These are phyloP conservation scores for Bettongia penicillata DNA, from an alignment of 2,113 vertebrate species.

Conservation along the genomic window DNA sequence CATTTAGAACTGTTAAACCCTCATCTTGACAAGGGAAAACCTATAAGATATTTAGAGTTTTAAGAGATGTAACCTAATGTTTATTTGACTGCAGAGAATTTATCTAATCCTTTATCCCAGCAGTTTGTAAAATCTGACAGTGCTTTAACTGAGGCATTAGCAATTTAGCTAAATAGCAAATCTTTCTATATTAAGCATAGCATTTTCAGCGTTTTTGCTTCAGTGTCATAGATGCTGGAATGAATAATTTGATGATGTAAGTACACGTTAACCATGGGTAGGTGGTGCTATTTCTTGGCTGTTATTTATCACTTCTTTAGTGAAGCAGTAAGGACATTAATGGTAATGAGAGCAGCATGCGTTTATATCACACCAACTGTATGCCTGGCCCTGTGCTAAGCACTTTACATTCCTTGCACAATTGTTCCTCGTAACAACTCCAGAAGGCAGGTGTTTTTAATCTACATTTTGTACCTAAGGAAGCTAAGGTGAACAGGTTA, in stretches of 20 bases:
- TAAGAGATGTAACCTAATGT: not conserved
- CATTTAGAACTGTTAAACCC: not conserved
- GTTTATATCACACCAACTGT: not conserved
- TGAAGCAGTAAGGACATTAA: not conserved
- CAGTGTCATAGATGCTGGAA: not conserved
- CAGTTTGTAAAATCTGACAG: slow-evolving; percentile 47
- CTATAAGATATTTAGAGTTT: not conserved
- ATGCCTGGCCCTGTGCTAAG: too few relatives aligned
- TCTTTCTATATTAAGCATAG: not conserved
- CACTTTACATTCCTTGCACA: too few relatives aligned
- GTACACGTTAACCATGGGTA: not conserved
- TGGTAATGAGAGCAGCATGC: not conserved
- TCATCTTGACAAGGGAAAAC: not conserved
- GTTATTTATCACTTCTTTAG: not conserved
- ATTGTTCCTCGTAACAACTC: not conserved
- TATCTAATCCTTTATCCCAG: not conserved
- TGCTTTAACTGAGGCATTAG: not conserved
- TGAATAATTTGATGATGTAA: not conserved
- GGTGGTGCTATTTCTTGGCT: not conserved
- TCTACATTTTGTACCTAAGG: not conserved
- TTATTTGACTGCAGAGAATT: not conserved
- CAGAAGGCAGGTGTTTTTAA: not conserved
- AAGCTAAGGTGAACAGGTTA: not conserved
- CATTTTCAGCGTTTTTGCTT: not conserved
- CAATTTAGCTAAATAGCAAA: not conserved